These are phyloP conservation scores for Limnephilus lunatus DNA, from an alignment of 2,888 invertebrate species.

Conservation along the genomic window DNA sequence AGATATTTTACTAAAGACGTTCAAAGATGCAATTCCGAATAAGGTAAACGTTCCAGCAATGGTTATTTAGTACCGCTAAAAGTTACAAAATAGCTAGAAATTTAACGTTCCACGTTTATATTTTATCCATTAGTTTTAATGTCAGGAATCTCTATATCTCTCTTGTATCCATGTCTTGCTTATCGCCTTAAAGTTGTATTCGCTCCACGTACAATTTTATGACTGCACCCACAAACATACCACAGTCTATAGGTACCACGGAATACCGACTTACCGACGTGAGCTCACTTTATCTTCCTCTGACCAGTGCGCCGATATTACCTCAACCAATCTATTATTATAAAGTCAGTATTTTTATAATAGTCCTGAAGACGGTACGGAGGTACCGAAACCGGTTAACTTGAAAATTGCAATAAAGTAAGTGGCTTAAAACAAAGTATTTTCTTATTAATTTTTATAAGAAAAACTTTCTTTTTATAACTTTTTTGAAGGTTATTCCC, in stretches of 20 bases:
- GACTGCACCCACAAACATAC: conserved; percentile 65
- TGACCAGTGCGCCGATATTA: conserved; percentile 42
- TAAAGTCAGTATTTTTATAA: no score
- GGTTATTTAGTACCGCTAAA: background rate
- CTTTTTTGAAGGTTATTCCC: no score
- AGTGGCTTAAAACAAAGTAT: no score
- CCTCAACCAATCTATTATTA: background rate
- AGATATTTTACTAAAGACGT: background rate
- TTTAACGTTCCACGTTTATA: background rate
- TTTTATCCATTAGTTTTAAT: background rate
- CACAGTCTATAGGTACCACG: conserved; percentile 6
- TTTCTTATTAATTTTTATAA: no score
- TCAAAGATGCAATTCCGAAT: background rate
- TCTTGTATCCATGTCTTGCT: conserved; percentile 5
- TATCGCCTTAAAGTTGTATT: conserved; percentile 55
- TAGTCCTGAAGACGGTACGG: no score
- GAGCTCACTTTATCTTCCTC: conserved; percentile 56
- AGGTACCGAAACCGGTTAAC: no score
- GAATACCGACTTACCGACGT: conserved; percentile 56
- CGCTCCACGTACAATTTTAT: conserved; percentile 65
- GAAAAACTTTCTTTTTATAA: no score
- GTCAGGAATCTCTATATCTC: conserved; percentile 12
- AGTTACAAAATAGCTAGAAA: background rate
- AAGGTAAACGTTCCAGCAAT: background rate
- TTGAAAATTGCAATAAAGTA: no score